Evolutionary conservation across 2,888 invertebrate genomes (phyloP), one percentile per base, ranked within the genome.

Genomic region (Dinocampus coccinellae): DNA sequence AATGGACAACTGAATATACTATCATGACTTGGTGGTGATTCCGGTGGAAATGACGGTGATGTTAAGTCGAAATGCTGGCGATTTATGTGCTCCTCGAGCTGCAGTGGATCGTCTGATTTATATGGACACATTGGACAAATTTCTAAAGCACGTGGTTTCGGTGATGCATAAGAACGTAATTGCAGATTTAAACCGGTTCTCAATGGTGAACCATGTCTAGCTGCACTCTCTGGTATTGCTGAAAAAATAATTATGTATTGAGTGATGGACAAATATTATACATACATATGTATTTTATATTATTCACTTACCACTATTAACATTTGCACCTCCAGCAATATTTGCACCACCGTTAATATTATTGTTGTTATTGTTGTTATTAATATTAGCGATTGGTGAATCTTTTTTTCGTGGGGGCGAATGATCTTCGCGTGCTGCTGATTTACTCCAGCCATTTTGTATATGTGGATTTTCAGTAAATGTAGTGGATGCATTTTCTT

Each of bases 81-180:
- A 86, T 95, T 95, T 83, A 95, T 93, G 86, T 95, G 95, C 85
- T 95, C 94, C 83, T 95, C 94, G 76, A 95, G 88, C 81, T 92
- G 91, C 74, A 90, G 89, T 0, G 94, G 93, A 88, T 92, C 93
- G 84, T 92, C 91, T 82, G 93, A 93, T 73, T 90, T 92, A 83
- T 93, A 94, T 80, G 92, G 92, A 87, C 95, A 95, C 87, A 95
- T 90, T 58, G 94, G 93, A 87, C 95, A 95, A n/a, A n/a, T n/a
- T 89, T 93, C 86, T 79, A 85, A 85, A 70, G 85, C 81, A 80
- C 82, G 87, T 76, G 81, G 85, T 76, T 81, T 88, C 75, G 82
- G 87, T 76, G 81, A 84, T 69, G 85, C 87, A 76, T 85, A 88
- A 69, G 84, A 85, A 39, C 86, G 84, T 62, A 88, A 75, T 74